Evolutionary conservation across 2,888 invertebrate genomes (phyloP).

Genomic region (Caenorhabditis sulstoni): DNA sequence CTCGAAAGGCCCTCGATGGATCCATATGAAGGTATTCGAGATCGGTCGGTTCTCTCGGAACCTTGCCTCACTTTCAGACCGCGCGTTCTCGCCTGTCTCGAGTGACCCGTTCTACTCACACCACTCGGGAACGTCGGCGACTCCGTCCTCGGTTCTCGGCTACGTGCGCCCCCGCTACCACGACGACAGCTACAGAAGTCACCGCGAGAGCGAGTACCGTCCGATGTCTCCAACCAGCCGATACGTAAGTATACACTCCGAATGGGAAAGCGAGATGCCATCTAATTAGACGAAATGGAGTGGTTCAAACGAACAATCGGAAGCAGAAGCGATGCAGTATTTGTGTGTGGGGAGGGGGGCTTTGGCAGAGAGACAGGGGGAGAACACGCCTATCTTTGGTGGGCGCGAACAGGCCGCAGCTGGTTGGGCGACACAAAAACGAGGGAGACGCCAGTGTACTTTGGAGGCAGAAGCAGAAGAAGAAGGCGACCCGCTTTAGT

Average conservation of each 20-base stretch:
- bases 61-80: constrained; percentile 21
- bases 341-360: constrained; percentile 16
- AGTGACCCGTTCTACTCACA: constrained; percentile 62
- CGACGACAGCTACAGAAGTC: constrained; percentile 65
- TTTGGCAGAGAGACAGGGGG: constrained; percentile 22
- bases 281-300: constrained; percentile 53
- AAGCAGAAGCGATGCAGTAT: neutral
- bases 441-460: constrained; percentile 37
- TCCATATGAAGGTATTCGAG: constrained; percentile 43
- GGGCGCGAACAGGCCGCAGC: constrained; percentile 46
- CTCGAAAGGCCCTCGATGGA: constrained; percentile 61
- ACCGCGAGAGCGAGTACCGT: constrained; percentile 46
- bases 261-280: constrained; percentile 13
- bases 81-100: constrained; percentile 59
- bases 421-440: constrained; percentile 10
- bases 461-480: constrained; percentile 29
- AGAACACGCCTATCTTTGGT: constrained; percentile 35
- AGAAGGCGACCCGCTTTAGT: constrained; percentile 25
- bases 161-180: constrained; percentile 69
- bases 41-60: neutral
- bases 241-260: constrained; percentile 45
- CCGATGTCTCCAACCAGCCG: constrained; percentile 55
- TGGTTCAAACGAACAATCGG: constrained; percentile 46
- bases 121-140: constrained; percentile 40
- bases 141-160: constrained; percentile 40